Evolutionary conservation across 2,888 invertebrate species (phyloP), one percentile per base, ranked within the genome.

Genomic region (Caenorhabditis imperialis): DNA sequence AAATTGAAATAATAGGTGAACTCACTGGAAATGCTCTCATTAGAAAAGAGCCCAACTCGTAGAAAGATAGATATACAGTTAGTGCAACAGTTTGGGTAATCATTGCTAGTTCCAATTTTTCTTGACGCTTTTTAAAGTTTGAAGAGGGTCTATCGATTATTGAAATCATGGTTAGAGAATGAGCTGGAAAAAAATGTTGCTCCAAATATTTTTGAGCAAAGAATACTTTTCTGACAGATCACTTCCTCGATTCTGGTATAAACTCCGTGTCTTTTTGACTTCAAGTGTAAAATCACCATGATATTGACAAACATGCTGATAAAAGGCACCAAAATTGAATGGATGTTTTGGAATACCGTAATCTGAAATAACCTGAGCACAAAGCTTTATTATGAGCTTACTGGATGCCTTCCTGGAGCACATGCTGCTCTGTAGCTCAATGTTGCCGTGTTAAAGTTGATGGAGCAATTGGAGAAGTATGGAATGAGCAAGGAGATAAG

Each of bases 1-100:
- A 47, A 1, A 30, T 16, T 23, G 16, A 23, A 0, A 18, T 1
- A n/a, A n/a, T n/a, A n/a, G n/a, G 18, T n/a, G 4, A 10, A n/a
- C 35, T 61, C 14, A 61, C 61, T 25, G 61, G 61, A 18, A 61
- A 61, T 23, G 61, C 51, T 5, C 51, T 33, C 35, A 61, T 61
- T n/a, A 61, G 20, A 25, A 61, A 30, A 1, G 48, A 33, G 8
- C 61, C 61, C 10, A 61, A 44, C 25, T 61, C 61, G 51, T 61
- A 61, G 35, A 61, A 61, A 6, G 61, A 61, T 2, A 61, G 33
- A 23, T 61, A 61, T 6, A 61, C 12, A 5, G 61, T 35, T 3
- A 61, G n/a, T 2, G 61, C 42, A 18, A 61, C 14, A 8, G 61
- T 44, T 8, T 61, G 61, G 23, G 44, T 7, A 30, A 50, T 51